Evolutionary conservation across 2,888 invertebrate genomes (phyloP).

Genomic region (Copidosoma aretas): DNA sequence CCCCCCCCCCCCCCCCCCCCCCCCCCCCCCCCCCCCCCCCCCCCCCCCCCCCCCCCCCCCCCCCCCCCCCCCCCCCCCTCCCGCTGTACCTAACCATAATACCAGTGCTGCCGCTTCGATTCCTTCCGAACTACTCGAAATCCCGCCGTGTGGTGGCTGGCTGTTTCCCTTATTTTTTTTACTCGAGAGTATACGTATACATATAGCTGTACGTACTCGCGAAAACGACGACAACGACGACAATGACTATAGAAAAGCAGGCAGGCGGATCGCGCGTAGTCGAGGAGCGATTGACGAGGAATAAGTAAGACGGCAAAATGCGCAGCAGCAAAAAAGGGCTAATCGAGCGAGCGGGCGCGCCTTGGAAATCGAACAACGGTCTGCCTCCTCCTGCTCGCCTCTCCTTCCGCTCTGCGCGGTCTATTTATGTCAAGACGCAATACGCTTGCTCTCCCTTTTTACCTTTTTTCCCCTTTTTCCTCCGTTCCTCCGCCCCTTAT

Average conservation of each 20-base stretch:
- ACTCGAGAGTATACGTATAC: neutral
- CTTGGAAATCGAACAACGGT: too few relatives aligned
- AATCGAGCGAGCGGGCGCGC: slow-evolving; percentile 20
- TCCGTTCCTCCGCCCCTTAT: too few relatives aligned
- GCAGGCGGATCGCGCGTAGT: slow-evolving; percentile 19
- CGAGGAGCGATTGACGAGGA: slow-evolving; percentile 25
- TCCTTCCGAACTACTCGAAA: neutral
- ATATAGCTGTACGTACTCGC: slow-evolving; percentile 19
- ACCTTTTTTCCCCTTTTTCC: neutral
- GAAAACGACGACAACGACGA: slow-evolving; percentile 35
- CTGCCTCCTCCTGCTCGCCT: too few relatives aligned
- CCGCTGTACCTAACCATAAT: too few relatives aligned
- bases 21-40: too few relatives aligned
- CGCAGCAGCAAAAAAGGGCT: slow-evolving; percentile 16
- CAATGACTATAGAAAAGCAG: slow-evolving; percentile 42
- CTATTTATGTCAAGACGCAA: neutral
- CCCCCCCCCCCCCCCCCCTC: too few relatives aligned
- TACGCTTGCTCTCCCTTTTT: neutral
- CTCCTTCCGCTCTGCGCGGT: neutral
- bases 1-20: too few relatives aligned
- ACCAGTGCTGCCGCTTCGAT: neutral
- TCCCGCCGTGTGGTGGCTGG: neutral
- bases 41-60: too few relatives aligned
- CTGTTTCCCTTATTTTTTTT: slow-evolving; percentile 32
- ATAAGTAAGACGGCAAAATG: slow-evolving; percentile 15